Conservation (phyloP, 1,140 invertebrate species). For the Drosophila sturtevanti region DNA sequence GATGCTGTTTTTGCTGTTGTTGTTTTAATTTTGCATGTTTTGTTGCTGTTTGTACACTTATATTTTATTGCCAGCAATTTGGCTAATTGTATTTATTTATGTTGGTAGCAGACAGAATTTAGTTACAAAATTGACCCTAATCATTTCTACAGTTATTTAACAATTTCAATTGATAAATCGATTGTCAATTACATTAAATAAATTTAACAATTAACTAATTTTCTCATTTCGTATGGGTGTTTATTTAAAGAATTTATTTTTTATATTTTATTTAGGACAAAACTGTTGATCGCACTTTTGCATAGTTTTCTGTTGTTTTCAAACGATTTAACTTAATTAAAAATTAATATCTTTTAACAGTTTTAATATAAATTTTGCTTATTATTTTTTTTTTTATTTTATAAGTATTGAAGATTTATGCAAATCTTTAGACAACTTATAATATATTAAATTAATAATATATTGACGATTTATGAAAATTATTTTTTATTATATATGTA, state of each 20-base stretch:
- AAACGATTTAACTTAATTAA: too few relatives aligned
- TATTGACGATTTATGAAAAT: too few relatives aligned
- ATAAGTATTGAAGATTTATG: too few relatives aligned
- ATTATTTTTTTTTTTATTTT: too few relatives aligned
- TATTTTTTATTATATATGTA: too few relatives aligned
- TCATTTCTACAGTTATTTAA: slow-evolving; percentile 30
- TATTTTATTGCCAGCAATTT: slow-evolving; percentile 76
- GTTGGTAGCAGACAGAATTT: slow-evolving; percentile 38
- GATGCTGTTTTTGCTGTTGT: slow-evolving; percentile 36
- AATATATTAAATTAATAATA: too few relatives aligned
- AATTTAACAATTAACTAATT: background rate
- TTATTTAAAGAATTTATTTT: background rate
- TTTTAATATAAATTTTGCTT: too few relatives aligned
- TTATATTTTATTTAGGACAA: background rate
- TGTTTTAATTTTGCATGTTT: slow-evolving; percentile 54
- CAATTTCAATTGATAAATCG: background rate
- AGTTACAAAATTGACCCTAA: slow-evolving; percentile 10
- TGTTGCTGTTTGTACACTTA: slow-evolving; percentile 60
- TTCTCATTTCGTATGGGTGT: background rate
- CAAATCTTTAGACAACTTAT: too few relatives aligned
- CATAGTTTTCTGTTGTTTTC: too few relatives aligned
- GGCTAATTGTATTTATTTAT: slow-evolving; percentile 65
- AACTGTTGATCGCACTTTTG: background rate
- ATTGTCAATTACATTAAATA: background rate
- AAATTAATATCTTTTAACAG: too few relatives aligned